Percentiles rank a stretch among this genome's conserved stretches.
Evolutionary conservation across 2,888 invertebrate species (phyloP).

Genomic region (Amphipyra tragopoginis): DNA sequence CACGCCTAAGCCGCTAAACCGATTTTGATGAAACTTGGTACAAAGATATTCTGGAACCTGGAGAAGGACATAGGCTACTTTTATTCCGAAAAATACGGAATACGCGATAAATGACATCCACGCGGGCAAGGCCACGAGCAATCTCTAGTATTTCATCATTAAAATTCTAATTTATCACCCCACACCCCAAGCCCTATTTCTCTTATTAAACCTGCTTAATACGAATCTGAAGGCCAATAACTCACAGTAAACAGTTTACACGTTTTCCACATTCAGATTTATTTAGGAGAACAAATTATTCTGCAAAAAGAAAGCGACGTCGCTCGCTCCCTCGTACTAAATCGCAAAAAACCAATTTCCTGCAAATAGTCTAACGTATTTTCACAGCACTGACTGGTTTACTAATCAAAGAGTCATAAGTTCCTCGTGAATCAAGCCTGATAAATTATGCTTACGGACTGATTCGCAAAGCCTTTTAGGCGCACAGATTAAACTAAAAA

Average conservation of each 20-base stretch:
- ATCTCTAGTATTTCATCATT: no score
- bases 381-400: constrained; percentile 31
- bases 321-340: constrained; percentile 42
- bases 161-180: no score
- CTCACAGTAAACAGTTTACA: constrained; percentile 5
- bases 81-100: no score
- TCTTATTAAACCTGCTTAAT: neutral
- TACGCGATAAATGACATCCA: no score
- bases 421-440: constrained; percentile 23
- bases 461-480: constrained; percentile 47
- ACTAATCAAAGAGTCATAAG: constrained; percentile 52
- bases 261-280: constrained; percentile 32
- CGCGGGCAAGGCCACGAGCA: no score
- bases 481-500: constrained; percentile 52
- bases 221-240: neutral
- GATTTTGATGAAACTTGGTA: no score
- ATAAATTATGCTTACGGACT: constrained; percentile 45
- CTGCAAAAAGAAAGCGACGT: constrained; percentile 38
- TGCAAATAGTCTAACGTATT: constrained; percentile 48
- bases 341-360: constrained; percentile 57
- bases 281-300: constrained; percentile 46
- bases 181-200: no score
- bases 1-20: no score
- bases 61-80: no score
- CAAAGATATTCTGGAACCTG: no score